Percentiles rank a stretch among this genome's conserved stretches.
These are phyloP conservation scores for Adela reaumurella DNA, from an alignment of 2,888 invertebrate genomes.

Conservation along the genomic window DNA sequence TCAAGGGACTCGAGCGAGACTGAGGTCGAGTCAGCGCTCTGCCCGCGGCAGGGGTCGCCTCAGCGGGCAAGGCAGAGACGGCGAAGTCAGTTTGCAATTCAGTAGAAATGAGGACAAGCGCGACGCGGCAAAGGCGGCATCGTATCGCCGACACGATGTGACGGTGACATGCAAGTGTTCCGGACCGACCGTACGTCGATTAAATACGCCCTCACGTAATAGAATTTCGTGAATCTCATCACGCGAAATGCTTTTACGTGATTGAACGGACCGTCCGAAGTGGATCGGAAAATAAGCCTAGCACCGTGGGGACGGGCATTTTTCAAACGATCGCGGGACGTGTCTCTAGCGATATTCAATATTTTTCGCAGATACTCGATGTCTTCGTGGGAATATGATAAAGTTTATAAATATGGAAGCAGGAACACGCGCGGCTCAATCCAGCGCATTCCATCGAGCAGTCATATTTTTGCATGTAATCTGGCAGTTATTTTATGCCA, in stretches of 20 bases:
- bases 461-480: no score
- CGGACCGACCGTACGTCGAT: neutral
- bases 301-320: neutral
- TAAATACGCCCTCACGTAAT: slow-evolving; percentile 9
- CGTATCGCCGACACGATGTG: no score
- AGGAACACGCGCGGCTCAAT: neutral
- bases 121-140: no score
- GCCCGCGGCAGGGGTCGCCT: no score
- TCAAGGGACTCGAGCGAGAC: no score
- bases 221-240: slow-evolving; percentile 11
- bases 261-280: slow-evolving; percentile 1
- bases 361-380: neutral
- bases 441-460: no score
- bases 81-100: no score
- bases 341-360: neutral
- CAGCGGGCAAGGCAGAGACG: no score
- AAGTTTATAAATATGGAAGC: neutral
- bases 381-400: neutral
- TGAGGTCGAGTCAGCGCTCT: no score
- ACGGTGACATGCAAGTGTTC: neutral
- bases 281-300: neutral
- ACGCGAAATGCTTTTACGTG: slow-evolving; percentile 11
- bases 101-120: no score
- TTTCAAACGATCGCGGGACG: neutral
- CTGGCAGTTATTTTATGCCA: no score